phyloP scores from a whole-genome alignment of 2,888 invertebrate genomes.

The Clepsis dumicolana region DNA sequence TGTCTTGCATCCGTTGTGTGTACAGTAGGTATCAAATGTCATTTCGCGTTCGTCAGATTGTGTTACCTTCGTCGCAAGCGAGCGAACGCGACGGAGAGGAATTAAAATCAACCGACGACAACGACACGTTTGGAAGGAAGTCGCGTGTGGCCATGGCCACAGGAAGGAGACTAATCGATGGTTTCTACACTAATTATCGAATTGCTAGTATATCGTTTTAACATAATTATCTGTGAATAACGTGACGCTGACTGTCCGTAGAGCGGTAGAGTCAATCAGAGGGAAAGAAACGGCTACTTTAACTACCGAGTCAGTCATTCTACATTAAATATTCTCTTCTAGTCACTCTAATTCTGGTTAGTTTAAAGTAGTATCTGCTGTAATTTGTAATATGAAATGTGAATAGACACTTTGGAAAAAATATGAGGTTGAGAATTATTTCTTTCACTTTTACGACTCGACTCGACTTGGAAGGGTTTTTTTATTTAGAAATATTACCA shows the following conservation, averaged over 20 bases:
- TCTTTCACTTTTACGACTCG: background rate
- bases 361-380: background rate
- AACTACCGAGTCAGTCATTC: background rate
- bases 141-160: conserved; percentile 47
- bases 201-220: background rate
- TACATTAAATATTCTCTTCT: background rate
- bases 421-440: background rate
- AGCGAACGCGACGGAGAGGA: conserved; percentile 58
- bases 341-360: background rate
- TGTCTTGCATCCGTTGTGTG: conserved; percentile 61
- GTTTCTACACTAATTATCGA: conserved; percentile 19
- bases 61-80: conserved; percentile 61
- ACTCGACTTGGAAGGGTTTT: background rate
- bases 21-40: conserved; percentile 74
- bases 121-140: conserved; percentile 47
- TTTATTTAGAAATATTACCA: background rate
- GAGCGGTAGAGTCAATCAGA: background rate
- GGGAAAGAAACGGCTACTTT: background rate
- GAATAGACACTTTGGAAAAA: background rate
- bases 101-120: conserved; percentile 69
- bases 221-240: background rate
- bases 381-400: background rate
- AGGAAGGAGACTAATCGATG: conserved; percentile 47
- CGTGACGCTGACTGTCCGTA: background rate
- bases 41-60: conserved; percentile 71